phyloP scores from a whole-genome alignment of 2,113 vertebrate species.

The Epinephelus cyanopodus region DNA sequence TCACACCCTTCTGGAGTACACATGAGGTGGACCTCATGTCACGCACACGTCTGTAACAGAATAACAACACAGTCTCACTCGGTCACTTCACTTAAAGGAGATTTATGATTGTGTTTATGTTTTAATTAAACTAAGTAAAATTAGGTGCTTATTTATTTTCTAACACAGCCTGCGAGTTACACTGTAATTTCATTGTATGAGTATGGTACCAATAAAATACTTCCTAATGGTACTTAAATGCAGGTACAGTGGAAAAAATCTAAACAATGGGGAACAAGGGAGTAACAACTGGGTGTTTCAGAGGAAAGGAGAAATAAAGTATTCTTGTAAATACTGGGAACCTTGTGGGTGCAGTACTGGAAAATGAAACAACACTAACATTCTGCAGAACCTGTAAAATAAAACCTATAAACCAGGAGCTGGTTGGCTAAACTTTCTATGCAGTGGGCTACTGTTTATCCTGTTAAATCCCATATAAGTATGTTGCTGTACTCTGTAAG shows the following conservation, averaged over 20 bases:
- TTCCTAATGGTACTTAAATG: background rate
- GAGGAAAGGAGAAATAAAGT: background rate
- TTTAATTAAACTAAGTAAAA: background rate
- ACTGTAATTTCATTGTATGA: background rate
- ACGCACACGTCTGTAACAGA: background rate
- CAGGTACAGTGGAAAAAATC: background rate
- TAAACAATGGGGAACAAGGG: background rate
- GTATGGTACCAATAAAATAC: background rate
- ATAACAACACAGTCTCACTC: background rate
- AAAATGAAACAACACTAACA: background rate
- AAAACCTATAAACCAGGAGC: too few relatives aligned
- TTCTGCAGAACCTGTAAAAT: background rate
- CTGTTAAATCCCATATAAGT: background rate
- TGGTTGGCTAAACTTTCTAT: background rate
- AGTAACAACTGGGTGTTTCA: background rate
- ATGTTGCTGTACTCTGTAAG: background rate
- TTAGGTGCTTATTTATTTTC: background rate
- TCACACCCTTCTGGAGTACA: conserved; percentile 38
- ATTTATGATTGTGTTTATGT: background rate
- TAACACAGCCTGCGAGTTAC: too few relatives aligned
- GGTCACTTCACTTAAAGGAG: background rate
- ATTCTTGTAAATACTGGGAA: background rate
- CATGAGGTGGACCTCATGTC: conserved; percentile 13
- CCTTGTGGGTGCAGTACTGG: too few relatives aligned
- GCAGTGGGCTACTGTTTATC: background rate